phyloP scores from a whole-genome alignment of 2,888 invertebrate species.

The Chaetoderma sp. region DNA sequence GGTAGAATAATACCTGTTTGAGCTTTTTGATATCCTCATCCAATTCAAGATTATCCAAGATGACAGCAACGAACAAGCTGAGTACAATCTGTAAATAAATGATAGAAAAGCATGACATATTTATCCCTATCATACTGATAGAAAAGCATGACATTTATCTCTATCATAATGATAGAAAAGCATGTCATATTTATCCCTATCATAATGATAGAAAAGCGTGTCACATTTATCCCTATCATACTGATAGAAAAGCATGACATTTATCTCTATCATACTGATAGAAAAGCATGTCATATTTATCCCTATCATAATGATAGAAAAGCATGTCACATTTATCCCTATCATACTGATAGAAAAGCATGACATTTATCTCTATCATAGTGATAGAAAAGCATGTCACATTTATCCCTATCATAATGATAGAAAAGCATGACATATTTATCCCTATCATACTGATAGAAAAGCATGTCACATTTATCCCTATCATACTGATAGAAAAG shows the following conservation, averaged over 20 bases:
- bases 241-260: neutral
- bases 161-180: neutral
- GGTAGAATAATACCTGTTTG: conserved; percentile 80
- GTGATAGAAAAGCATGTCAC: too few relatives aligned
- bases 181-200: neutral
- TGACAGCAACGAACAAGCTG: conserved; percentile 99
- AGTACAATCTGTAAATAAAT: conserved; percentile 85
- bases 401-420: too few relatives aligned
- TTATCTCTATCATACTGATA: neutral
- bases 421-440: too few relatives aligned
- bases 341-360: too few relatives aligned
- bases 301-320: too few relatives aligned
- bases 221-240: too few relatives aligned
- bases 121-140: conserved; percentile 1
- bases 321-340: too few relatives aligned
- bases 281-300: too few relatives aligned
- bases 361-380: too few relatives aligned
- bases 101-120: neutral
- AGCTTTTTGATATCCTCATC: conserved; percentile 99
- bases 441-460: too few relatives aligned
- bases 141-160: conserved; percentile 4
- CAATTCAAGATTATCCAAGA: conserved; percentile 97
- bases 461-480: too few relatives aligned
- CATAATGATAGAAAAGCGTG: neutral
- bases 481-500: too few relatives aligned